Base-by-base conservation (phyloP, 2,888 invertebrate genomes). In the Pycnomerus fuliginosus region DNA sequence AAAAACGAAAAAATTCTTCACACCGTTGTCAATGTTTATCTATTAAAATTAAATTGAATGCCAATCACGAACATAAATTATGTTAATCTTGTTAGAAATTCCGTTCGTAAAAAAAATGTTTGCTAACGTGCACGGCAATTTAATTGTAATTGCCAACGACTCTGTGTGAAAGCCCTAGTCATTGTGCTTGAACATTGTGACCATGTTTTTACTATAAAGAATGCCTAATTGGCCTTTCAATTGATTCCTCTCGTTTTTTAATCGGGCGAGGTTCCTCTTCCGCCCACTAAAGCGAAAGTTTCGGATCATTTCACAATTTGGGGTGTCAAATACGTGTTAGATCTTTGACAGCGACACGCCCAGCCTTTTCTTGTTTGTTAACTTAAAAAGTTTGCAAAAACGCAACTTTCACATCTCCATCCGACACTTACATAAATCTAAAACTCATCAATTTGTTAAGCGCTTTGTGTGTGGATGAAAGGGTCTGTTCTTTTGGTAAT, bases 121-220 rank as follows among this genome's bases (percentile, higher is more conserved):
- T 34, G 42, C 20, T 36, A 36, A 31, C 42, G 36, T 43, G 36
- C 35, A 35, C 30, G 23, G 42, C 35, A 35, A 42, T 42, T 42
- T 42, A 30, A 30, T 42, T 35, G 42, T 34, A 24, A 43, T 43
- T 23, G 30, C 20, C 24, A 43, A 35, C 42, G 31, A 43, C 36
- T n/a, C n/a, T 43, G 36, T 36, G 42, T 43, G 36, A 43, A 43
- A 43, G 36, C 20, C 35, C 30, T 29, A 43, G 42, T 35, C 42
- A 43, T 43, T 43, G 36, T 35, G 42, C 30, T 30, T 16, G 24
- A 36, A 17, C 34, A 29, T 41, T 41, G 28, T 41, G 23, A 22
- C 20, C 20, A 41, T 41, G 41, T 41, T 41, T 40, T 41, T 41
- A 34, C 34, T 34, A 17, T 22, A n/a, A n/a, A 16, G 33, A 33